Base-by-base conservation (phyloP, 2,888 invertebrate genomes). In the Geophilus truncorum region DNA sequence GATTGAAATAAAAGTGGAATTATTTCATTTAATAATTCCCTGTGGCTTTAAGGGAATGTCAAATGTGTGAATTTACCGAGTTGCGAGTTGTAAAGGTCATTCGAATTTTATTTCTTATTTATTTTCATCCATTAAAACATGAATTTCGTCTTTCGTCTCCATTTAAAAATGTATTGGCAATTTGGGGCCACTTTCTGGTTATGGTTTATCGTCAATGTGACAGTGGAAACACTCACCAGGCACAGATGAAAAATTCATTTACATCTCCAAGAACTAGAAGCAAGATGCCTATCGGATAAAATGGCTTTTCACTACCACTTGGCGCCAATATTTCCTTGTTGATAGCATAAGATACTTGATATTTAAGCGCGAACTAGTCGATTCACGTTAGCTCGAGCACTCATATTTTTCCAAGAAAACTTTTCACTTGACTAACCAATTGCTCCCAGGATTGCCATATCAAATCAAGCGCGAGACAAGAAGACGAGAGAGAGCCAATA, bases 261-360 rank as follows among this genome's bases (percentile, higher is more conserved):
- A 70, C 70, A 70, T 70, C 70, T 70, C 70, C 70, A 70, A 70
- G 70, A 70, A 70, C 70, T 70, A 70, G 70, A 70, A 70, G 70
- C 70, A 70, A 70, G 70, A 70, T 70, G 70, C 70, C 70, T 70
- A 70, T 70, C 70, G 70, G 70, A 70, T 70, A 70, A 70, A 70
- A 70, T 70, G 70, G 70, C 70, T 70, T 70, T 70, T 70, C 70
- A 28, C 70, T 70, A 70, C 70, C 70, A 70, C 70, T 70, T 70
- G 70, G 70, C 70, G 70, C 70, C 70, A 70, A 70, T 70, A 70
- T 70, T 70, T 70, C 70, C 70, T 70, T 28, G 70, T 70, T 70
- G 70, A 70, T 70, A 70, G 70, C 70, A n/a, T 70, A 70, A 70
- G 70, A 70, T 70, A 70, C 70, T 70, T 70, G 70, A 70, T 70